Percentiles rank a stretch among this genome's conserved stretches.
Conservation (phyloP, 2,797 vertebrate species). For the Amblyopsis hoosieri region DNA sequence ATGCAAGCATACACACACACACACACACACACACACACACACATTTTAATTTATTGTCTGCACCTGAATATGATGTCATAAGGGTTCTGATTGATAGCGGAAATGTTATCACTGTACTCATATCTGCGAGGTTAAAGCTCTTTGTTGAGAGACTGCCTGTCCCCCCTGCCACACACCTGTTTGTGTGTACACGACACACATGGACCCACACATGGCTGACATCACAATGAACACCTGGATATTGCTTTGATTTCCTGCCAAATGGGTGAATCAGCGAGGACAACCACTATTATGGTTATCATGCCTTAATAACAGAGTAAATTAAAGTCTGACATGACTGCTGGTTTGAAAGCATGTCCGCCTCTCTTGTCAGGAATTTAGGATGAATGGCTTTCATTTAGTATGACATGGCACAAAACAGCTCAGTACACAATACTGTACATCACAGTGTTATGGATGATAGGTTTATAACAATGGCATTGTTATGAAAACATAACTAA, state of each 20-base stretch:
- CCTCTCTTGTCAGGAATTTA: conserved; percentile 37
- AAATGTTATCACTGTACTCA: conserved; percentile 40
- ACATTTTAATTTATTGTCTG: conserved; percentile 29
- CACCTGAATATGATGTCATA: conserved; percentile 46
- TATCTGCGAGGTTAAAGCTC: conserved; percentile 49
- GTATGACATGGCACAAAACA: background rate
- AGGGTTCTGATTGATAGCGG: conserved; percentile 35
- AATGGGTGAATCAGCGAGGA: conserved; percentile 65
- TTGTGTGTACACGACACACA: conserved; percentile 46
- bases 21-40: conserved; percentile 2
- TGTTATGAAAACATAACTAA: too few species aligned
- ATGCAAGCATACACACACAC: background rate
- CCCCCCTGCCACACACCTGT: conserved; percentile 70
- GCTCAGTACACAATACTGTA: background rate
- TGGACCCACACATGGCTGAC: conserved; percentile 67
- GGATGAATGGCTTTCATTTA: conserved; percentile 29
- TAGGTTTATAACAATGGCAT: background rate
- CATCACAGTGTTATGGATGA: background rate
- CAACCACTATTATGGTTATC: conserved; percentile 60
- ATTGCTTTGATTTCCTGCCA: conserved; percentile 74
- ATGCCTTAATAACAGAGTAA: conserved; percentile 62
- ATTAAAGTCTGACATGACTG: conserved; percentile 38
- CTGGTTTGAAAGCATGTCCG: conserved; percentile 13
- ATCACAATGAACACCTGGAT: conserved; percentile 71
- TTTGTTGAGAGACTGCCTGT: conserved; percentile 68